phyloP scores from a whole-genome alignment of 1,140 invertebrate species.

The Zaprionus camerounensis region DNA sequence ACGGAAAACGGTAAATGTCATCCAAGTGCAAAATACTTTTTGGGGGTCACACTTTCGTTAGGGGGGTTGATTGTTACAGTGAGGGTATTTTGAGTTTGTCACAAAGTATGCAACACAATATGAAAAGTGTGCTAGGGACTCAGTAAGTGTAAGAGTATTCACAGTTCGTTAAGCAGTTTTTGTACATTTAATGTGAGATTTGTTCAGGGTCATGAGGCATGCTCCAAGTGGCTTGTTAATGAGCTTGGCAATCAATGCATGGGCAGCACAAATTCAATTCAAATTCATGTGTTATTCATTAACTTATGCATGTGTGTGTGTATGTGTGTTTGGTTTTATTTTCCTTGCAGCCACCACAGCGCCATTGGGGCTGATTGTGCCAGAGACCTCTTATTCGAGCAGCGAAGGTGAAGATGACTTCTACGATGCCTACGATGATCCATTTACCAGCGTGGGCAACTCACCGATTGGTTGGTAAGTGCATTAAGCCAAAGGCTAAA shows the following conservation, averaged over 20 bases:
- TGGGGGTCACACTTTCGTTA: constrained; percentile 24
- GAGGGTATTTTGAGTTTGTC: constrained; percentile 3
- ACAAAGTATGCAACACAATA: neutral
- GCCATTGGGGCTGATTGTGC: constrained; percentile 85
- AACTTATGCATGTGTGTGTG: neutral
- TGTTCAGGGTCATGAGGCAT: constrained; percentile 26
- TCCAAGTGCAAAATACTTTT: constrained; percentile 29
- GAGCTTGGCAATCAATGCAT: constrained; percentile 32
- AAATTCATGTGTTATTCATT: constrained; percentile 26
- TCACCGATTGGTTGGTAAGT: constrained; percentile 85
- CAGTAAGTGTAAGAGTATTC: neutral
- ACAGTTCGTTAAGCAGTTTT: neutral
- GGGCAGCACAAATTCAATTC: constrained; percentile 11
- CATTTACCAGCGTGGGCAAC: constrained; percentile 85
- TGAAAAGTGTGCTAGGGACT: neutral
- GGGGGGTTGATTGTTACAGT: constrained; percentile 1
- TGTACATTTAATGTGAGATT: neutral
- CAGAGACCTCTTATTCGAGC: constrained; percentile 97
- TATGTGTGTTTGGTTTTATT: constrained; percentile 5
- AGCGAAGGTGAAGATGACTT: constrained; percentile 99
- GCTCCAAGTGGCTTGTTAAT: constrained; percentile 26
- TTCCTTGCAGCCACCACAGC: constrained; percentile 71
- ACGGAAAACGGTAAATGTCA: constrained; percentile 79
- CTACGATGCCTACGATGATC: constrained; percentile 95
- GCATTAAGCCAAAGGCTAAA: neutral